Conservation (phyloP, 2,888 invertebrate genomes). For the Omphaloscelis lunosa region DNA sequence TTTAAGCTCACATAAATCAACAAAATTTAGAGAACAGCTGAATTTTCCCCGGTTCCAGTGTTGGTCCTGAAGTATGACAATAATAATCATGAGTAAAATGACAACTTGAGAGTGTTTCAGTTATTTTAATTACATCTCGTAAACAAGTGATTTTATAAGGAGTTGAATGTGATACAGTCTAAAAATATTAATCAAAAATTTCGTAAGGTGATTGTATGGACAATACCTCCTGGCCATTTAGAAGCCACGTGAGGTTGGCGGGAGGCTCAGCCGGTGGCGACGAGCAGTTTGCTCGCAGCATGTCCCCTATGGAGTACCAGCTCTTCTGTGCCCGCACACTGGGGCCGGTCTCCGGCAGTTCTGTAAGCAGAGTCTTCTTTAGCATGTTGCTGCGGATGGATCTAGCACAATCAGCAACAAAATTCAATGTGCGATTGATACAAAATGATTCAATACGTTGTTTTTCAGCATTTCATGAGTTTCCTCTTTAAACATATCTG, state of each 20-base stretch:
- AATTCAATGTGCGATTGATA: not conserved
- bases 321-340: slow-evolving; percentile 92
- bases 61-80: not conserved
- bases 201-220: not conserved
- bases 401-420: not conserved
- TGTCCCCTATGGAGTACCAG: slow-evolving; percentile 93
- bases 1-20: not conserved
- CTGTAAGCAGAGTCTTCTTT: slow-evolving; percentile 79
- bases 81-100: not conserved
- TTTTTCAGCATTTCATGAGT: not conserved
- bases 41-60: too few relatives aligned
- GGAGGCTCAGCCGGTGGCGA: slow-evolving; percentile 92
- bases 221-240: slow-evolving; percentile 92
- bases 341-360: slow-evolving; percentile 92
- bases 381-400: not conserved
- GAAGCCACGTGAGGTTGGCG: slow-evolving; percentile 92
- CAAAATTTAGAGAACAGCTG: not conserved
- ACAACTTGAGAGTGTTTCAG: not conserved
- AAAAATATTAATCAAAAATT: not conserved
- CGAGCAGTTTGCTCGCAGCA: slow-evolving; percentile 93
- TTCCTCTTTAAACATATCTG: not conserved
- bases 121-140: too few relatives aligned
- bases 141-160: not conserved
- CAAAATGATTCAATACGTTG: not conserved
- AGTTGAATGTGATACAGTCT: not conserved